These are phyloP conservation scores for Sebastes oblongus DNA, from an alignment of 2,797 vertebrate genomes.

Conservation along the genomic window DNA sequence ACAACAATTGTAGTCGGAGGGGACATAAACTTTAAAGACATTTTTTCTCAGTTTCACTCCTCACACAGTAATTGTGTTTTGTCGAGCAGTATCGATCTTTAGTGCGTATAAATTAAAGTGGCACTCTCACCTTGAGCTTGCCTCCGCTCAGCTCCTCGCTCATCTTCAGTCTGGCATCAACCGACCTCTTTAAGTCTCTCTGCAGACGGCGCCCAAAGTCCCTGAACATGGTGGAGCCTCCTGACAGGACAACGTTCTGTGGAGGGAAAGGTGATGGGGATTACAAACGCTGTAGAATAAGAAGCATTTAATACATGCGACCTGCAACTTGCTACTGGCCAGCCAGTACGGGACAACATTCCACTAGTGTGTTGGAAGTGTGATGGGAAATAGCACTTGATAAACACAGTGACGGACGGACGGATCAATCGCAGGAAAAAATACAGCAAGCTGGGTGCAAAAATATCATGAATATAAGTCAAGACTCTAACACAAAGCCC, in stretches of 20 bases:
- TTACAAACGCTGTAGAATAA: background rate
- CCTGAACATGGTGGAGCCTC: conserved; percentile 98
- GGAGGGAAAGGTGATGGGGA: background rate
- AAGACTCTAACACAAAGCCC: background rate
- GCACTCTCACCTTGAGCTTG: conserved; percentile 66
- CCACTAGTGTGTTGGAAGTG: background rate
- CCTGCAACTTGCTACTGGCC: background rate
- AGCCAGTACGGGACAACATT: background rate
- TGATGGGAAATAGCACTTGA: background rate
- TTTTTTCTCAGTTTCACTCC: background rate
- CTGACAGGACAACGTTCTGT: conserved; percentile 95
- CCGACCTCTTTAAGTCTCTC: conserved; percentile 95
- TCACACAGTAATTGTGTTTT: background rate
- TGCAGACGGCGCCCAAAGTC: conserved; percentile 96
- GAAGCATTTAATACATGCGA: background rate
- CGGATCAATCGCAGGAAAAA: background rate
- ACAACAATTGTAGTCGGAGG: background rate
- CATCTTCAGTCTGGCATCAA: conserved; percentile 94
- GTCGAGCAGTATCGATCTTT: background rate
- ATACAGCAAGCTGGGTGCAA: background rate
- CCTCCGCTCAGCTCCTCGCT: conserved; percentile 95
- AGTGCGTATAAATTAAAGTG: background rate
- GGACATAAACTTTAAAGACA: background rate
- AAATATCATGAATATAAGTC: background rate
- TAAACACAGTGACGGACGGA: background rate